These are phyloP conservation scores for Thera britannica DNA, from an alignment of 2,888 invertebrate genomes.

Conservation along the genomic window DNA sequence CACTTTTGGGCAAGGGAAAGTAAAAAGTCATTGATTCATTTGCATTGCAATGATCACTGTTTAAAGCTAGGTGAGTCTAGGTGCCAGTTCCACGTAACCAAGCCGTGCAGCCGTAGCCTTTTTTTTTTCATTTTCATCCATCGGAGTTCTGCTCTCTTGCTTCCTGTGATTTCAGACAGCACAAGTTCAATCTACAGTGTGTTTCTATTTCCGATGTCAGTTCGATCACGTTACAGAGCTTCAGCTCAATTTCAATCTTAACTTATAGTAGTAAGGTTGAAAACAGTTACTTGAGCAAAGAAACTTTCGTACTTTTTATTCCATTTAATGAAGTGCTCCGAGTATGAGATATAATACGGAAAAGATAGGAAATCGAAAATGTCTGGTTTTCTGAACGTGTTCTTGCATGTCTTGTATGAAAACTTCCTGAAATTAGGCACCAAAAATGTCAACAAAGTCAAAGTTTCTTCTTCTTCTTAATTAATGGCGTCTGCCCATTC, in stretches of 20 bases:
- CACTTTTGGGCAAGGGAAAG: no score
- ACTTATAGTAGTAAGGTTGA: not conserved
- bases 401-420: not conserved
- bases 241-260: slow-evolving; percentile 4
- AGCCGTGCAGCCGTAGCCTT: no score
- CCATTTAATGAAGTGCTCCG: slow-evolving; percentile 10
- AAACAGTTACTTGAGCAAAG: not conserved
- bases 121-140: no score
- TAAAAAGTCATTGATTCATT: no score
- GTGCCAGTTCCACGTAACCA: no score
- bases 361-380: slow-evolving; percentile 7
- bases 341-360: slow-evolving; percentile 13
- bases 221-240: slow-evolving; percentile 4
- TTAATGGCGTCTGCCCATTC: no score
- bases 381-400: slow-evolving; percentile 8
- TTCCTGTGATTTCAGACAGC: slow-evolving; percentile 3
- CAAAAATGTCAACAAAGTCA: no score
- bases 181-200: slow-evolving; percentile 19
- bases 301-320: slow-evolving; percentile 13
- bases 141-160: no score
- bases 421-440: not conserved
- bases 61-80: no score
- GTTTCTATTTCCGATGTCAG: slow-evolving; percentile 15
- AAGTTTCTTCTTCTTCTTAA: no score
- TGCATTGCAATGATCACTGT: no score